These are phyloP conservation scores for Drosophila ochracea DNA, from an alignment of 2,888 invertebrate species.

Conservation along the genomic window DNA sequence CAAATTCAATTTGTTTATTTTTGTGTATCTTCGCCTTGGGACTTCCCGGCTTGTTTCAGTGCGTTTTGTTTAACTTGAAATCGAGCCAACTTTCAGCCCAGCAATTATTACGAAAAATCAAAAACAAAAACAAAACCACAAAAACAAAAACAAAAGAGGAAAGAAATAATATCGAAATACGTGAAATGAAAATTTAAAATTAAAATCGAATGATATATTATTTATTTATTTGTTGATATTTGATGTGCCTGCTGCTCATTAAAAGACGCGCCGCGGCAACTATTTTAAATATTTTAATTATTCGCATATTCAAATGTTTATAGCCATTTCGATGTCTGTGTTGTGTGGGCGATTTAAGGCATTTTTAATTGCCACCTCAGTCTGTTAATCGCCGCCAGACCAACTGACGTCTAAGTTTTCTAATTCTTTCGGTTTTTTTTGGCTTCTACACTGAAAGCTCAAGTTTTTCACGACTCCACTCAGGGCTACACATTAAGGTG, in stretches of 20 bases:
- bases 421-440: not conserved
- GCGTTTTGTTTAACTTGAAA: slow-evolving; percentile 38
- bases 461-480: no score
- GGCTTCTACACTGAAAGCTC: not conserved
- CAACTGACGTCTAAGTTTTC: slow-evolving; percentile 58
- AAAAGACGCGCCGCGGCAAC: slow-evolving; percentile 62
- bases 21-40: slow-evolving; percentile 22
- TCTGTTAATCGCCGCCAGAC: slow-evolving; percentile 58
- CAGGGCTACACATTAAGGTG: not conserved
- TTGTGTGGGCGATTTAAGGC: slow-evolving; percentile 44
- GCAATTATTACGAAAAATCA: slow-evolving; percentile 28
- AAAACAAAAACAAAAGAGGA: not conserved
- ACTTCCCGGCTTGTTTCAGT: slow-evolving; percentile 12
- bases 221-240: slow-evolving; percentile 34
- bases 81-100: slow-evolving; percentile 33
- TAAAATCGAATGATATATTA: slow-evolving; percentile 26
- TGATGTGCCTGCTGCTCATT: slow-evolving; percentile 54
- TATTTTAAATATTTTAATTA: slow-evolving; percentile 78
- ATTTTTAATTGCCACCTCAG: slow-evolving; percentile 67
- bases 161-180: slow-evolving; percentile 4
- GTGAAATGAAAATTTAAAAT: slow-evolving; percentile 18
- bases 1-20: slow-evolving; percentile 44
- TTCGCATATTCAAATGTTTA: slow-evolving; percentile 64
- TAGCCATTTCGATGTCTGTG: slow-evolving; percentile 3
- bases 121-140: not conserved